Base-by-base conservation (phyloP, 2,888 invertebrate species). In the Anthophora plumipes region DNA sequence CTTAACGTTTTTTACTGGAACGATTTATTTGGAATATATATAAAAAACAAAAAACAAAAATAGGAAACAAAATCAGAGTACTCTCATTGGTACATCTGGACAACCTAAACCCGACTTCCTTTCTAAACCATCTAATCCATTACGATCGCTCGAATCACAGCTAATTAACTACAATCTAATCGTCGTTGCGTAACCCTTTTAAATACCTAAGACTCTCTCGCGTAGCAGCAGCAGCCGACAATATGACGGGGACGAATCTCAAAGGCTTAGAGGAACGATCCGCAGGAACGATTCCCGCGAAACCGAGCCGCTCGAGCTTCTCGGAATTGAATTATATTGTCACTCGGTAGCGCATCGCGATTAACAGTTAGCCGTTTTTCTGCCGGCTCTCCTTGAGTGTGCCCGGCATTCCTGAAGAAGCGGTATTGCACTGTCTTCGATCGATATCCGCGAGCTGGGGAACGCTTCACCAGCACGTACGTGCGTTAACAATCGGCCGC, bases 311-410 rank as follows among this genome's bases (percentile, higher is more conserved):
- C 6, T 11, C 1, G 17, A 1, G 54, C n/a, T 75, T 81, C 82
- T 77, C 46, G 52, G 82, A 81, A 77, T 60, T 64, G 82, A 82
- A 82, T 82, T 81, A 81, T 77, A 77, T 82, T 71, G 82, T 82
- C 77, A 81, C 73, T 77, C 81, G 77, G 68, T 54, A 71, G 67
- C 80, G 70, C 68, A 77, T 77, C 81, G 79, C 77, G 77, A 77
- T 83, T 82, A 82, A 78, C 82, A 70, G 83, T 82, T 74, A 82
- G 69, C 70, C 77, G 82, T 83, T 82, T 78, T 74, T 78, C 70
- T 48, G 60, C 52, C 64, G 67, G 64, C 59, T 59, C 71, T 66
- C 67, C 64, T 72, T 61, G 70, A 70, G 77, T 63, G 67, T 46
- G 57, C 50, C 59, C 63, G 52, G 70, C 75, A 76, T 71, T 80